Evolutionary conservation across 37 sponge, comb jelly and placozoan genomes (phyloP).

Genomic region (Mnemiopsis leidyi): DNA sequence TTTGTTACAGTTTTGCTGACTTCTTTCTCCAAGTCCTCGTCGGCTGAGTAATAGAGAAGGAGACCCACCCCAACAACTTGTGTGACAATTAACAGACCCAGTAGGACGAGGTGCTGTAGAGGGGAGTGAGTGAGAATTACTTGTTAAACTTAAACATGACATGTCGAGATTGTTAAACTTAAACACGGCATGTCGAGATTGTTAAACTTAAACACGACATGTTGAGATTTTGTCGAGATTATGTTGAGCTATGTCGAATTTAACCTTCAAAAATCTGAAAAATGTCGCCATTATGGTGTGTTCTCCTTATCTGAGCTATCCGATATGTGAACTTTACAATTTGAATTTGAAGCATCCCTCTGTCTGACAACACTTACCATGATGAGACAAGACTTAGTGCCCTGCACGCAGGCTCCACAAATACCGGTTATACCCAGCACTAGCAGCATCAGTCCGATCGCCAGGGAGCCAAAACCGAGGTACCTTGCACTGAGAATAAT

Average conservation of each 20-base stretch:
- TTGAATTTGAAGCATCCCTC: too few species aligned
- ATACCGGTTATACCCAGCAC: not conserved
- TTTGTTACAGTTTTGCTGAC: not conserved
- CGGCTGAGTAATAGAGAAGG: not conserved
- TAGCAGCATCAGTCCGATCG: not conserved
- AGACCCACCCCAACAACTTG: not conserved
- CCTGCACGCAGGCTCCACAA: constrained; percentile 12
- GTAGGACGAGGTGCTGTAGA: not conserved
- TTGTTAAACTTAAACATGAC: not conserved
- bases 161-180: not conserved
- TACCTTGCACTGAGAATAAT: not conserved
- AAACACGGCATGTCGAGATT: too few species aligned
- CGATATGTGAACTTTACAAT: too few species aligned
- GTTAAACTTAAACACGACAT: too few species aligned
- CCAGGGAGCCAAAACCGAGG: not conserved
- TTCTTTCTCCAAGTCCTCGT: not conserved
- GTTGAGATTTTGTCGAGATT: too few species aligned
- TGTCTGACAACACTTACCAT: too few species aligned
- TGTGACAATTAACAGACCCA: not conserved
- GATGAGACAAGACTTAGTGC: constrained; percentile 6
- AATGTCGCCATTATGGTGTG: too few species aligned
- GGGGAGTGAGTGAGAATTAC: not conserved
- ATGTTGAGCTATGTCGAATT: too few species aligned
- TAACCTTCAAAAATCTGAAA: too few species aligned
- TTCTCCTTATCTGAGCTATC: too few species aligned